Evolutionary conservation across 2,113 vertebrate genomes (phyloP).

Genomic region (Colossoma macropomum): DNA sequence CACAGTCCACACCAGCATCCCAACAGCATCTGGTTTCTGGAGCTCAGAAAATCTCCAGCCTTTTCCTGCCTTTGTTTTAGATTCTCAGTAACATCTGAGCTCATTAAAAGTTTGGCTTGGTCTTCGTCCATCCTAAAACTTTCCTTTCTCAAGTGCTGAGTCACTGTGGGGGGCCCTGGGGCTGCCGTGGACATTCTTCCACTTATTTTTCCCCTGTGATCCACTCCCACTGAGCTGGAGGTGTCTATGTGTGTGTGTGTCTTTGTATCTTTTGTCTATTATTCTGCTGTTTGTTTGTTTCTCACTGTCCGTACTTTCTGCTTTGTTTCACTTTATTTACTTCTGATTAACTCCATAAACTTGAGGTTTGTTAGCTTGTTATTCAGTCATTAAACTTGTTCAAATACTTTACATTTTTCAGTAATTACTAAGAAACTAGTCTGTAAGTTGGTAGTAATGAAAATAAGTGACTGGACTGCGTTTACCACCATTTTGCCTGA

Average conservation of each 20-base stretch:
- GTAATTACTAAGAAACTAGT: too few relatives aligned
- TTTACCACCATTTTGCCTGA: too few relatives aligned
- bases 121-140: not conserved
- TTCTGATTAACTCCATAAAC: too few relatives aligned
- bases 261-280: not conserved
- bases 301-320: not conserved
- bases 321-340: not conserved
- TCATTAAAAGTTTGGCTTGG: not conserved
- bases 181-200: not conserved
- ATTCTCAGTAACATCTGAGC: not conserved
- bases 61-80: slow-evolving; percentile 12
- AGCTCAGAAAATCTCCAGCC: not conserved
- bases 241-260: not conserved
- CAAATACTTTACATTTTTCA: too few relatives aligned
- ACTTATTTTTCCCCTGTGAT: not conserved
- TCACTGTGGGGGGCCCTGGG: not conserved
- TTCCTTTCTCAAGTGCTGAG: slow-evolving; percentile 3
- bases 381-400: too few relatives aligned
- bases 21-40: slow-evolving; percentile 15
- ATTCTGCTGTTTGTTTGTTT: not conserved
- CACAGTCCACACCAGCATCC: not conserved
- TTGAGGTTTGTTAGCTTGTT: too few relatives aligned
- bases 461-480: too few relatives aligned
- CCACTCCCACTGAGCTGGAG: not conserved
- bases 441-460: too few relatives aligned